A percentile compares a stretch with the other conserved stretches of the same genome.
Conservation (phyloP, 2,113 vertebrate species). For the Gobius niger region DNA sequence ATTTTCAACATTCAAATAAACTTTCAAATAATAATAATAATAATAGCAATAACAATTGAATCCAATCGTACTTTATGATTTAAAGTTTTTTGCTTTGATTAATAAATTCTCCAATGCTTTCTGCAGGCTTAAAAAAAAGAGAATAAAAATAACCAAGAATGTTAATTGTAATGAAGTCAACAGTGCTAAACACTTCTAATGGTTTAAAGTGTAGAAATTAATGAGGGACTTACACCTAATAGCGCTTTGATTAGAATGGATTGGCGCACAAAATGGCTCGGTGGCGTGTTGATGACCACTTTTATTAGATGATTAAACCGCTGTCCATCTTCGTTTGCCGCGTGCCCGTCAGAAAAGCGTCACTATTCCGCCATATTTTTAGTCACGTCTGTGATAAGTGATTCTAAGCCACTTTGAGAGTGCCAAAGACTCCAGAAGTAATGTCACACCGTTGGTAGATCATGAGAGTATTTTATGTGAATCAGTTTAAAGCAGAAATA, state of each 20-base stretch:
- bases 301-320: constrained; percentile 36
- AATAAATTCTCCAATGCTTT: too few relatives aligned
- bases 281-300: constrained; percentile 13
- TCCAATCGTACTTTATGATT: too few relatives aligned
- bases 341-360: neutral
- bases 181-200: neutral
- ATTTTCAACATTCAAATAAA: too few relatives aligned
- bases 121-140: too few relatives aligned
- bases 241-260: constrained; percentile 38
- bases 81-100: too few relatives aligned
- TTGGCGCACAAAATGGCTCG: constrained; percentile 40
- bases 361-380: constrained; percentile 2
- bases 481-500: too few relatives aligned
- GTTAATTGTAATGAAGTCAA: too few relatives aligned
- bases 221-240: neutral
- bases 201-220: neutral
- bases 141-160: too few relatives aligned
- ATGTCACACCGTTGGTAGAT: constrained; percentile 10
- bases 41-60: too few relatives aligned
- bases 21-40: too few relatives aligned
- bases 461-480: constrained; percentile 22
- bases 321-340: constrained; percentile 37
- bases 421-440: constrained; percentile 43
- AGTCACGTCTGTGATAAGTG: neutral
- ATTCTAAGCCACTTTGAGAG: neutral